Conservation (phyloP, 1,140 invertebrate genomes). For the Drosophila sulfurigaster region DNA sequence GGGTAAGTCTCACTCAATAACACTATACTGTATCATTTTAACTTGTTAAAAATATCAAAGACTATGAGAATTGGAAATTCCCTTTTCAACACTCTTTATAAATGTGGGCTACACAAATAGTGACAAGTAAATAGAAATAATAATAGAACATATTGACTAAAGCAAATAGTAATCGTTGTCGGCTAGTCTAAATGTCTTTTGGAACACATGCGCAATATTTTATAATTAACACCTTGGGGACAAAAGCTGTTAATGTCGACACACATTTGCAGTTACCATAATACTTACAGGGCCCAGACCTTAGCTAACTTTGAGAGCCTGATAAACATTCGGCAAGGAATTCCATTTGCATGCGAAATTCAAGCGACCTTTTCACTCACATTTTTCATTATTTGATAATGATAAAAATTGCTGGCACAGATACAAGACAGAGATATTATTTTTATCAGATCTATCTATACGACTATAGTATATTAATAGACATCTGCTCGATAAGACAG, state of each 20-base stretch:
- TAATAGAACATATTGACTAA: slow-evolving; percentile 27
- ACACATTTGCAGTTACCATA: slow-evolving; percentile 20
- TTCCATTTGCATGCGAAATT: slow-evolving; percentile 45
- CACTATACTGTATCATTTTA: no score
- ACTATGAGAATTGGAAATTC: background rate
- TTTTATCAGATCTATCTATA: slow-evolving; percentile 31
- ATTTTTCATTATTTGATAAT: slow-evolving; percentile 27
- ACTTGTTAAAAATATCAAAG: no score
- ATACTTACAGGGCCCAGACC: slow-evolving; percentile 37
- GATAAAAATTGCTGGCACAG: slow-evolving; percentile 16
- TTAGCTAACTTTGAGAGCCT: slow-evolving; percentile 13
- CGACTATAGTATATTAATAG: slow-evolving; percentile 49
- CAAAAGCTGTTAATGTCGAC: slow-evolving; percentile 16
- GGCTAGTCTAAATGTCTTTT: slow-evolving; percentile 35
- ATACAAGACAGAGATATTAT: slow-evolving; percentile 3
- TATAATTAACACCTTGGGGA: slow-evolving; percentile 59
- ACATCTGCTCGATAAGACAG: slow-evolving; percentile 57
- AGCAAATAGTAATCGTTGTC: slow-evolving; percentile 34
- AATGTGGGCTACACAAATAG: background rate
- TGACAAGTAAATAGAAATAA: slow-evolving; percentile 13
- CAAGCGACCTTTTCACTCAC: background rate
- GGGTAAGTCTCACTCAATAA: no score
- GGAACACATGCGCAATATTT: slow-evolving; percentile 49
- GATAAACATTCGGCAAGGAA: slow-evolving; percentile 6
- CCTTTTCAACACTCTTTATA: background rate